These are phyloP conservation scores for Aspiorhynchus laticeps DNA, from an alignment of 2,113 vertebrate species.

Conservation along the genomic window DNA sequence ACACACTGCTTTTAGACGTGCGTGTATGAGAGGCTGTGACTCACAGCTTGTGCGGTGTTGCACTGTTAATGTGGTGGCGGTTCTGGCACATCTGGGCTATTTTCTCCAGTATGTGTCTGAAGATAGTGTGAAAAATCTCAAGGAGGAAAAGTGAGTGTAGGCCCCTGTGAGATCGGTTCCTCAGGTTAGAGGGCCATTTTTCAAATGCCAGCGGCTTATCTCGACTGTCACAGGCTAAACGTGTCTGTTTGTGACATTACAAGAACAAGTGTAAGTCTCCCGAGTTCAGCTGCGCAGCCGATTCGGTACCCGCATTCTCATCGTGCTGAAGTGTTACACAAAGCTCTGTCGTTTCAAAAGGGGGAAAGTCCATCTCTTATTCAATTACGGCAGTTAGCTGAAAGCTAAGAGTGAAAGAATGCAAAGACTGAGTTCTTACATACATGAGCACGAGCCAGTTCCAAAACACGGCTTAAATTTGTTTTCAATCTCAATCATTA, in stretches of 20 bases:
- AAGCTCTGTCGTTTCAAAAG: not conserved
- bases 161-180: constrained; percentile 1
- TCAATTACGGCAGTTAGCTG: constrained; percentile 14
- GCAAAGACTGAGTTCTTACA: not conserved
- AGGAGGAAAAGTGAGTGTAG: constrained; percentile 14
- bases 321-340: not conserved
- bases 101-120: constrained; percentile 40
- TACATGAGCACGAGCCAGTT: not conserved
- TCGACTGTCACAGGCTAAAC: constrained; percentile 33
- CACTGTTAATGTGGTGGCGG: constrained; percentile 31
- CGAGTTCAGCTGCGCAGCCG: constrained; percentile 1
- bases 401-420: constrained; percentile 1
- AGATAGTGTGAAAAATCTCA: constrained; percentile 51
- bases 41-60: not conserved
- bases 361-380: not conserved
- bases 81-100: constrained; percentile 47
- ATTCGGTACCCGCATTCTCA: not conserved
- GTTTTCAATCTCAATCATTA: not conserved
- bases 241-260: constrained; percentile 28
- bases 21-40: constrained; percentile 25
- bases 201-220: constrained; percentile 29
- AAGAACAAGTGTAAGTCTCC: constrained; percentile 23
- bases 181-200: constrained; percentile 14
- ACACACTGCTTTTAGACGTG: constrained; percentile 25
- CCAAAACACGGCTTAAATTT: not conserved